Base-by-base conservation (phyloP, 1,140 invertebrate genomes). In the Cydia pomonella region DNA sequence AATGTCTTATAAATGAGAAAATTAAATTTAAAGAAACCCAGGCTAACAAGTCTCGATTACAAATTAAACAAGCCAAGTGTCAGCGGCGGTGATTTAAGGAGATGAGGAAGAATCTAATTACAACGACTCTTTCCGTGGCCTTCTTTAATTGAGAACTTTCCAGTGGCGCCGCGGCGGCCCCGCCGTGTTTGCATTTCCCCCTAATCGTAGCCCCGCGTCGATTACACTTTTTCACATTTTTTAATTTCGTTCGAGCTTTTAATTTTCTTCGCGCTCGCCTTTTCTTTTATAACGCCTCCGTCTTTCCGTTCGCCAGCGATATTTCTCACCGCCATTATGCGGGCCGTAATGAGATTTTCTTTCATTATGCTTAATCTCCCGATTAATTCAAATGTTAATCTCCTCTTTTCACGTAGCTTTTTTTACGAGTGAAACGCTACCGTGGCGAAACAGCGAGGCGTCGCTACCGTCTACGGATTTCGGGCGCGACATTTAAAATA, bases 341-440 rank as follows among this genome's bases (percentile, higher is more conserved):
- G 82, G 82, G 76, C 79, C 81, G 86, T 92, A 93, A 93, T 92
- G 91, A 93, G 91, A 93, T 93, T 93, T 93, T 91, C 90, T 91
- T 93, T 93, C 91, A 93, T 93, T 93, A 92, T 92, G 91, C 88
- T 92, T 92, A 93, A 93, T 93, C 91, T 93, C 78, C 90, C 89
- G 91, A 93, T 93, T 93, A 93, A 93, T 93, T 93, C 89, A 89
- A 92, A 92, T 90, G 90, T 90, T 91, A 93, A 93, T 93, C 91
- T 91, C 74, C 78, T 85, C 80, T 87, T 90, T 90, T 90, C 85
- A 87, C 85, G 81, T 82, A 77, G 82, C 80, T 84, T 88, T 76
- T 63, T 91, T 90, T 88, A 90, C 77, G 77, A 81, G 77, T 75
- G 76, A 63, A 79, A 83, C 79, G 84, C 75, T 86, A 84, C 85